phyloP scores from a whole-genome alignment of 2,888 invertebrate species.

The Agrotis ipsilon region DNA sequence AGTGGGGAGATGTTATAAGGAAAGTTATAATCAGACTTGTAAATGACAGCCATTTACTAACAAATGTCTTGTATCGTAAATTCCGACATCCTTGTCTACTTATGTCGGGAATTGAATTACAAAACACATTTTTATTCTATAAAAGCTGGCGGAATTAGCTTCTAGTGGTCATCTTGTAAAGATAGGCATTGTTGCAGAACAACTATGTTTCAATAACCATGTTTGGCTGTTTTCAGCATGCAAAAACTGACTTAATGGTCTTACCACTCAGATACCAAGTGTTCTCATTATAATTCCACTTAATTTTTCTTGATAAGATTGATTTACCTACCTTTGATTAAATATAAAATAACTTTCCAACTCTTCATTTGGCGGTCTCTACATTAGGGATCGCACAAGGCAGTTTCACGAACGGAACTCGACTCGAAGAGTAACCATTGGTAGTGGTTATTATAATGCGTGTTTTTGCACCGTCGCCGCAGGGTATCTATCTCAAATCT shows the following conservation, averaged over 20 bases:
- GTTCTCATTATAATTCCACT: conserved; percentile 9
- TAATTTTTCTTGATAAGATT: not conserved
- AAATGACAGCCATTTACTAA: conserved; percentile 58
- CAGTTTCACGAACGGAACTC: not conserved
- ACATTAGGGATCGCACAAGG: not conserved
- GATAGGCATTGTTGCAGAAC: conserved; percentile 58
- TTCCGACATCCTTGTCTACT: conserved; percentile 53
- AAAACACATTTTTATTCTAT: conserved; percentile 36
- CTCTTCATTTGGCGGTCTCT: not conserved
- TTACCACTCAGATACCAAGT: conserved; percentile 14
- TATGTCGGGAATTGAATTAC: conserved; percentile 50
- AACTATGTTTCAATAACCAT: conserved; percentile 43
- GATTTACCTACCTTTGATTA: not conserved
- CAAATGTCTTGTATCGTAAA: conserved; percentile 61
- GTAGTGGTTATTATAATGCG: conserved; percentile 26
- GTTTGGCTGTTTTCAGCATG: conserved; percentile 60
- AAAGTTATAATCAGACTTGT: conserved; percentile 56
- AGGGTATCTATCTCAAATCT: conserved; percentile 61
- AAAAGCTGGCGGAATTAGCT: conserved; percentile 48
- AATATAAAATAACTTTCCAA: no score
- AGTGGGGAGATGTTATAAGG: conserved; percentile 38
- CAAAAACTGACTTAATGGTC: conserved; percentile 39
- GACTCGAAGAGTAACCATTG: not conserved
- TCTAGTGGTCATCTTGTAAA: conserved; percentile 49
- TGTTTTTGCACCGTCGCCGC: conserved; percentile 45